Evolutionary conservation across 1,140 invertebrate genomes (phyloP).

Genomic region (Pseudachorutes palmiensis): DNA sequence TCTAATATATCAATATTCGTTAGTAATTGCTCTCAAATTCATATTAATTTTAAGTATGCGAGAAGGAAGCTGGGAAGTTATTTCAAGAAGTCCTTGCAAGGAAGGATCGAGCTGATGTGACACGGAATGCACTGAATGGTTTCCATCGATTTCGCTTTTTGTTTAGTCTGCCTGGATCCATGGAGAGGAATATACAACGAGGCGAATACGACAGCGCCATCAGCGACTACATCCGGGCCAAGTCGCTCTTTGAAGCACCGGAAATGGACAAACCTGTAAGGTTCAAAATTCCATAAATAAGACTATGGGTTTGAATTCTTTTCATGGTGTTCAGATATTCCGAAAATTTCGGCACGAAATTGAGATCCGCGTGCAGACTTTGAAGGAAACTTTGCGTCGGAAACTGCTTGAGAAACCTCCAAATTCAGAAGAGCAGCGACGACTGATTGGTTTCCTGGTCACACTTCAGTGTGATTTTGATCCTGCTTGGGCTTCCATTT

Average conservation of each 20-base stretch:
- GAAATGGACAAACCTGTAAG: constrained; percentile 68
- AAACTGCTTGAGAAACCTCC: constrained; percentile 81
- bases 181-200: constrained; percentile 85
- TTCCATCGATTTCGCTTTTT: constrained; percentile 84
- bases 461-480: constrained; percentile 65
- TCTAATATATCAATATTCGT: background rate
- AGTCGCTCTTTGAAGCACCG: constrained; percentile 83
- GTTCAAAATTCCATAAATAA: background rate
- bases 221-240: constrained; percentile 93
- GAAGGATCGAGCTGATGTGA: constrained; percentile 91
- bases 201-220: constrained; percentile 96
- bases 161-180: constrained; percentile 87
- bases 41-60: constrained; percentile 56
- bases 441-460: constrained; percentile 68
- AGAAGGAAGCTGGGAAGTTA: constrained; percentile 80
- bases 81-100: constrained; percentile 89
- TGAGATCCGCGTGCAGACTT: constrained; percentile 71
- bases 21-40: background rate
- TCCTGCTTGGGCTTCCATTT: constrained; percentile 86
- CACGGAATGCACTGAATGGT: constrained; percentile 85
- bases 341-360: constrained; percentile 81
- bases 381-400: constrained; percentile 68
- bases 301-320: background rate
- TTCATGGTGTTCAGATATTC: constrained; percentile 57
- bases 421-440: constrained; percentile 87